Evolutionary conservation across 2,113 vertebrate species (phyloP).

Genomic region (Scalopus aquaticus): DNA sequence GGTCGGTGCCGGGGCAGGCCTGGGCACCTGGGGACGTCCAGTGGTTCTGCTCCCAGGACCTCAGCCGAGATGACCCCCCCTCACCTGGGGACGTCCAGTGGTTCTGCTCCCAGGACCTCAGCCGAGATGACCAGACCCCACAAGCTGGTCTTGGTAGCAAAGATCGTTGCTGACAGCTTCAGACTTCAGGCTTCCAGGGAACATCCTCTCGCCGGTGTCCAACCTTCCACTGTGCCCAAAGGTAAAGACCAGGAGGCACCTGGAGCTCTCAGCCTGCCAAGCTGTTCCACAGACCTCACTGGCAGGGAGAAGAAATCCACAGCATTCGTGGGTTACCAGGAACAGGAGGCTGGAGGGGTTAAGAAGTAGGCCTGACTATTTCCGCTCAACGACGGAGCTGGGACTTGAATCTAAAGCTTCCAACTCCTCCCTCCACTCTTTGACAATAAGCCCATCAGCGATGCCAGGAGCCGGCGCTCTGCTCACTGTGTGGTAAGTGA

Average conservation of each 20-base stretch:
- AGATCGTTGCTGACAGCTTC: background rate
- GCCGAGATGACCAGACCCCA: background rate
- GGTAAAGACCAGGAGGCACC: background rate
- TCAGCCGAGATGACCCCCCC: background rate
- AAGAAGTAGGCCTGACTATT: background rate
- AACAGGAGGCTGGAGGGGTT: too few species aligned
- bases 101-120: background rate
- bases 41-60: background rate
- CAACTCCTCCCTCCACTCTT: background rate
- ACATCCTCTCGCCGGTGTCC: background rate
- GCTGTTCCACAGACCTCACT: background rate
- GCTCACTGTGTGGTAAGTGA: background rate
- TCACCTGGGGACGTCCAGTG: background rate
- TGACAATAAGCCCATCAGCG: background rate
- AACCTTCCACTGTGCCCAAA: background rate
- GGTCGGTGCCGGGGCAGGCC: background rate
- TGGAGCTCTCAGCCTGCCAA: rapidly evolving
- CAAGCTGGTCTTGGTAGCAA: background rate
- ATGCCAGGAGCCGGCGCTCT: background rate
- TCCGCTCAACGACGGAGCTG: background rate
- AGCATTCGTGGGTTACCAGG: background rate
- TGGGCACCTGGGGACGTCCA: background rate
- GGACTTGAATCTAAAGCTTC: background rate
- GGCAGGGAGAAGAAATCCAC: background rate
- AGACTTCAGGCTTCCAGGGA: background rate